These are phyloP conservation scores for Toxotes jaculatrix DNA, from an alignment of 2,113 vertebrate genomes.

Conservation along the genomic window DNA sequence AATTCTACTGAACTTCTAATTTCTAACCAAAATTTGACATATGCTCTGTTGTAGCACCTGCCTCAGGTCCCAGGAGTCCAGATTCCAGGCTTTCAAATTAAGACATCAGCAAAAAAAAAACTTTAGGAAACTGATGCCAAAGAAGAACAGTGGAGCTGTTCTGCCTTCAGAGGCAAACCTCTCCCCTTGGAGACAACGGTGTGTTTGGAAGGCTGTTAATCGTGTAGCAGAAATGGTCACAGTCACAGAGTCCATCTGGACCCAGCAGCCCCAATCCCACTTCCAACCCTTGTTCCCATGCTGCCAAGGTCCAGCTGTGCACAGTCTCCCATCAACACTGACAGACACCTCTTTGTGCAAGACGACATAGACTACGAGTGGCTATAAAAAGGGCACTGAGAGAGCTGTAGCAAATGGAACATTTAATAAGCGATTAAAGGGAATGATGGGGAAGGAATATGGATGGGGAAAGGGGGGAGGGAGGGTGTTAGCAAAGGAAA, in stretches of 20 bases:
- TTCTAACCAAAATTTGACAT: neutral
- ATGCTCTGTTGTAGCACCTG: neutral
- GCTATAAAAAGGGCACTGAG: conserved; percentile 42
- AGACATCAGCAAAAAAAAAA: conserved; percentile 28
- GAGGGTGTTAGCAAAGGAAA: neutral
- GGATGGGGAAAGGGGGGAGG: neutral
- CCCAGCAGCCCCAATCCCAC: conserved; percentile 1
- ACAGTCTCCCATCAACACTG: conserved; percentile 57
- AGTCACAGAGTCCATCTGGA: conserved; percentile 64
- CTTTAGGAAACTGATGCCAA: neutral
- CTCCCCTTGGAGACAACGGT: conserved; percentile 9
- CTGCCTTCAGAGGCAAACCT: neutral
- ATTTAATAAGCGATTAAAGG: conserved; percentile 49
- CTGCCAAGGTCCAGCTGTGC: conserved; percentile 70
- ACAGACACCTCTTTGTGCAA: conserved; percentile 74
- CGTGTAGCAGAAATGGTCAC: conserved; percentile 16
- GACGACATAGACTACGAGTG: conserved; percentile 43
- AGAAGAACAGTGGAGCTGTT: conserved; percentile 22
- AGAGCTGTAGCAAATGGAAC: conserved; percentile 49
- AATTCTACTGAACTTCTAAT: neutral
- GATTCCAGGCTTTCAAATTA: conserved; percentile 1
- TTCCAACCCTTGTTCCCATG: conserved; percentile 56
- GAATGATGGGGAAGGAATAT: neutral
- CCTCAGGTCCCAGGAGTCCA: neutral
- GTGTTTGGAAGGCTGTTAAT: conserved; percentile 46